Conservation (phyloP, 92 coral and sea anemone species). For the Pocillopora meandrina region DNA sequence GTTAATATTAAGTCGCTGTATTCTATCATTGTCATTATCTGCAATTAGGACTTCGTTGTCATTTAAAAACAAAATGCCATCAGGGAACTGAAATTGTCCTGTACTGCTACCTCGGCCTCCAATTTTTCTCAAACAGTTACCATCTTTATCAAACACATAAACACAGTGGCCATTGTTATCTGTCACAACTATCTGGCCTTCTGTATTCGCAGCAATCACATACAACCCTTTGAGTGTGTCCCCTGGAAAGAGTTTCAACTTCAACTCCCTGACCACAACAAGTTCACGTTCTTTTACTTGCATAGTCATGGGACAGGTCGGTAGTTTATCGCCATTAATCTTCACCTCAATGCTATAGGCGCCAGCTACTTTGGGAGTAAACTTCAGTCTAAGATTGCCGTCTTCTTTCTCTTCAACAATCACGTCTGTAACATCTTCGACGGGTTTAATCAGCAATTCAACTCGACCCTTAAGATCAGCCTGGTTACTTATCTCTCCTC, state of each 20-base stretch:
- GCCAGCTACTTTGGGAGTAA: constrained; percentile 1
- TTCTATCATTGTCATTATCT: background rate
- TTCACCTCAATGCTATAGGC: background rate
- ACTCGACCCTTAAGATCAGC: too few relatives aligned
- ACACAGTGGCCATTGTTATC: background rate
- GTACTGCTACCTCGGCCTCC: background rate
- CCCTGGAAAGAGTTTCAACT: background rate
- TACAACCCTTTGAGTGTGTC: too few relatives aligned
- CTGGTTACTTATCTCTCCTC: too few relatives aligned
- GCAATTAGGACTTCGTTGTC: background rate
- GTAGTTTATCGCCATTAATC: constrained; percentile 10
- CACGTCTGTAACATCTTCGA: too few relatives aligned
- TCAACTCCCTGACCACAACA: background rate
- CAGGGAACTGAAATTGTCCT: background rate
- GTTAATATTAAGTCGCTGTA: background rate
- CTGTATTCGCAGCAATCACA: background rate
- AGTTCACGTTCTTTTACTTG: constrained; percentile 8
- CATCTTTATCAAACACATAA: background rate
- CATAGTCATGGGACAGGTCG: background rate
- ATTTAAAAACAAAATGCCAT: background rate
- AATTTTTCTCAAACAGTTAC: background rate
- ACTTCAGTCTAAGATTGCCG: background rate
- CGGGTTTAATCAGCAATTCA: too few relatives aligned
- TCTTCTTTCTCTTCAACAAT: background rate
- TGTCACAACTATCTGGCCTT: background rate